Conservation (phyloP, 2,888 invertebrate genomes). For the Drosophila vallismaia region DNA sequence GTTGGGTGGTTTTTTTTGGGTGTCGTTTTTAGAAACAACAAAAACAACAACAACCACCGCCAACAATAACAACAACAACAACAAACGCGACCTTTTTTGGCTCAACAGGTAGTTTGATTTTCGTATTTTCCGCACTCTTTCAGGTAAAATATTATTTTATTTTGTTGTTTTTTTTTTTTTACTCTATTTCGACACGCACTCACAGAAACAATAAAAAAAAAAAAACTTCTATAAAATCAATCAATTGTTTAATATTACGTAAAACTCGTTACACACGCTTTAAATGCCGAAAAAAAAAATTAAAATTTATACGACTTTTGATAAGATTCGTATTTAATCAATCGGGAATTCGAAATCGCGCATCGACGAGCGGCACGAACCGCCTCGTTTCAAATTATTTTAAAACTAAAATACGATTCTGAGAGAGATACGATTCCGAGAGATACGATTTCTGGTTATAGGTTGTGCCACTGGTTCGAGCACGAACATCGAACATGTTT, state of each 20-base stretch:
- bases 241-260: neutral
- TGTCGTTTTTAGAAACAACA: too few relatives aligned
- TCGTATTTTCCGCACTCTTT: neutral
- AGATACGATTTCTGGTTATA: too few relatives aligned
- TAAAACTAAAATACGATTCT: neutral
- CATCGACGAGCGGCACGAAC: constrained; percentile 2
- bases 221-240: neutral
- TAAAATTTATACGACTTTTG: neutral
- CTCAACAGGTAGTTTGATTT: neutral
- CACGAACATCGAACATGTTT: too few relatives aligned
- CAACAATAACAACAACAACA: neutral
- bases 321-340: constrained; percentile 10
- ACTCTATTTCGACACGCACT: neutral
- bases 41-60: neutral
- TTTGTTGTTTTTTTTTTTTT: constrained; percentile 2
- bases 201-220: constrained; percentile 1
- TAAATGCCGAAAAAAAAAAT: neutral
- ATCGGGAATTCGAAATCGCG: constrained; percentile 3
- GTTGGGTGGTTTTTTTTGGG: neutral
- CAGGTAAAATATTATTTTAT: constrained; percentile 1
- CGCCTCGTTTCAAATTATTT: neutral
- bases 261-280: neutral
- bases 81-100: neutral
- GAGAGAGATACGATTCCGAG: neutral
- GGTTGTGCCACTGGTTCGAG: too few relatives aligned